phyloP scores from a whole-genome alignment of 2,113 vertebrate species.

The Astur gentilis region DNA sequence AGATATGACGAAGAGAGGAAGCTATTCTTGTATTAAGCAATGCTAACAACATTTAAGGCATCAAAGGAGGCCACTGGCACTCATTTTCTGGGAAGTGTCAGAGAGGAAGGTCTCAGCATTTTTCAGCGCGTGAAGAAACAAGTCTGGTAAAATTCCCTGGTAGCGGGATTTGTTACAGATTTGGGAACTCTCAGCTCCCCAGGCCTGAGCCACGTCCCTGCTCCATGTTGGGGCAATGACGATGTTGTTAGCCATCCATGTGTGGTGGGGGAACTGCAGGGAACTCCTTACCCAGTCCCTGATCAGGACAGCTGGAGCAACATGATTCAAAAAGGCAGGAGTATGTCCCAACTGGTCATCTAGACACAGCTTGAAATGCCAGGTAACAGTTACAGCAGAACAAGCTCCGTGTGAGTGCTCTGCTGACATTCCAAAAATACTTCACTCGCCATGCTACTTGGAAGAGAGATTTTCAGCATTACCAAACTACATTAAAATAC shows the following conservation, averaged over 20 bases:
- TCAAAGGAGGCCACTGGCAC: background rate
- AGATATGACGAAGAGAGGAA: background rate
- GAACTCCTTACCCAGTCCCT: background rate
- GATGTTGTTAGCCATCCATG: accelerated
- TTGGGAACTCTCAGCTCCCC: background rate
- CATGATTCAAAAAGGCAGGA: background rate
- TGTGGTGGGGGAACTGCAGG: background rate
- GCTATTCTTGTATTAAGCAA: background rate
- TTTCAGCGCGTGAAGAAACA: background rate
- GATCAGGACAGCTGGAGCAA: background rate
- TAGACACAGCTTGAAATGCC: background rate
- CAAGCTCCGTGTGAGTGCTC: background rate
- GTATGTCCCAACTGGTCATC: background rate
- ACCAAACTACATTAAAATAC: background rate
- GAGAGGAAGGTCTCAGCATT: background rate
- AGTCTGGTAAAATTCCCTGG: background rate
- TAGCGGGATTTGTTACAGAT: background rate
- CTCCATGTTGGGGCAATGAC: background rate
- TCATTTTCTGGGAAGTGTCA: background rate
- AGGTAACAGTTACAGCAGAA: background rate
- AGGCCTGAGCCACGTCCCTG: background rate
- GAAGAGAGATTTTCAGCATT: background rate
- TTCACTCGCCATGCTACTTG: background rate
- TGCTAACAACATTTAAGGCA: background rate
- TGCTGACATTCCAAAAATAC: background rate